Base-by-base conservation (phyloP, 2,888 invertebrate species). In the Anoncus sp. region DNA sequence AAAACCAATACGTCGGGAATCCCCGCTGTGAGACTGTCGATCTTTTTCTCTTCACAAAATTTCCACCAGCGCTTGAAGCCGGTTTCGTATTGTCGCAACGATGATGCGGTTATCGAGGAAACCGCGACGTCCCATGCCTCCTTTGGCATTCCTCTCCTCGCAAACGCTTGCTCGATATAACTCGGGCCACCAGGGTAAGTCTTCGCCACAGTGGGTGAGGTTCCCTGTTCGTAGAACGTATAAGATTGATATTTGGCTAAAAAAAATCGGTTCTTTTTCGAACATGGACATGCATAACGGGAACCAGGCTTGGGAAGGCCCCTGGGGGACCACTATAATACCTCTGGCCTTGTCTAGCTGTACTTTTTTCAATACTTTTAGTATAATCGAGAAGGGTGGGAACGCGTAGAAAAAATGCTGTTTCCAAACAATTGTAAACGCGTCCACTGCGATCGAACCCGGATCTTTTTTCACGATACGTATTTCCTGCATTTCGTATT, bases 371-470 rank as follows among this genome's bases (percentile, higher is more conserved):
- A 45, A 45, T 16, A 60, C 45, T 45, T 16, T 45, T 27, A 45
- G 27, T n/a, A n/a, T n/a, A n/a, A n/a, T n/a, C n/a, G n/a, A n/a
- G n/a, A n/a, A n/a, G n/a, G n/a, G n/a, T n/a, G 73, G 78, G 51
- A 78, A 78, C 10, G 77, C 80, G 27, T 75, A 80, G 27, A 77
- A 80, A 51, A 65, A 57, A 12, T n/a, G 2, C 16, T 31, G 31
- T 16, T 55, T 67, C 55, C 55, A 67, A 27, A 27, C 20, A 27
- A 67, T 47, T 9, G 67, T 67, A 18, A 49, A 65, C 7, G 57
- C 53, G 35, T 69, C 69, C 18, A 43, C 55, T 9, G 49, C 47
- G 18, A 59, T 38, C 14, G 69, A 59, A n/a, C 31, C 22, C 16
- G 59, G 59, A 14, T 70, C 72, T 14, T 20, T 51, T 40, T 35